Percentiles rank a stretch among this genome's conserved stretches.
Evolutionary conservation across 35 echinoderm and acorn worm species (phyloP).

Genomic region (Apostichopus californicus): DNA sequence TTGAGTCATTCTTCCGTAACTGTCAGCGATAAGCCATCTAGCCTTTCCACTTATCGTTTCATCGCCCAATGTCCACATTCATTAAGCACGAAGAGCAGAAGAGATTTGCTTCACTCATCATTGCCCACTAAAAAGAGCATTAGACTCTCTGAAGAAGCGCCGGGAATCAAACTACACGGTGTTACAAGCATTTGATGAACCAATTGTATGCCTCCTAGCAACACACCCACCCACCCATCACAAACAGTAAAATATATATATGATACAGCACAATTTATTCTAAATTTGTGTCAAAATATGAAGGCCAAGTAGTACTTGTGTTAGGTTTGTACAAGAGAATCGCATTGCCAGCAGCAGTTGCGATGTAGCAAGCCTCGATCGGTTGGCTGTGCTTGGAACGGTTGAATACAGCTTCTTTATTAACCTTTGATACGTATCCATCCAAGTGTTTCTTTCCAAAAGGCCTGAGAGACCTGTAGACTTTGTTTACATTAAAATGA

Average conservation of each 20-base stretch:
- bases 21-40: not conserved
- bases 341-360: not conserved
- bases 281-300: slow-evolving; percentile 41
- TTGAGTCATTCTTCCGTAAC: not conserved
- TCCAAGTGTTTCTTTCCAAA: not conserved
- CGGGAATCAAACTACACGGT: not conserved
- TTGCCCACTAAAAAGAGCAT: not conserved
- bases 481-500: slow-evolving; percentile 20
- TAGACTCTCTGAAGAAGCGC: not conserved
- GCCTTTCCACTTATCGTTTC: not conserved
- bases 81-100: not conserved
- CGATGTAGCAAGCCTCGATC: not conserved
- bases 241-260: not conserved
- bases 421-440: slow-evolving; percentile 20
- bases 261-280: slow-evolving; percentile 6
- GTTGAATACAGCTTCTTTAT: not conserved
- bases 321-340: not conserved
- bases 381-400: not conserved
- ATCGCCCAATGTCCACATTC: not conserved
- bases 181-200: slow-evolving; percentile 2
- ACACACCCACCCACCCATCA: slow-evolving; percentile 43
- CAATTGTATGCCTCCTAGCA: slow-evolving; percentile 4
- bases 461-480: slow-evolving; percentile 18
- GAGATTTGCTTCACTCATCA: not conserved
- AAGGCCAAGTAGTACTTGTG: not conserved